These are phyloP conservation scores for Malaclemys terrapin DNA, from an alignment of 2,113 vertebrate species.

Conservation along the genomic window DNA sequence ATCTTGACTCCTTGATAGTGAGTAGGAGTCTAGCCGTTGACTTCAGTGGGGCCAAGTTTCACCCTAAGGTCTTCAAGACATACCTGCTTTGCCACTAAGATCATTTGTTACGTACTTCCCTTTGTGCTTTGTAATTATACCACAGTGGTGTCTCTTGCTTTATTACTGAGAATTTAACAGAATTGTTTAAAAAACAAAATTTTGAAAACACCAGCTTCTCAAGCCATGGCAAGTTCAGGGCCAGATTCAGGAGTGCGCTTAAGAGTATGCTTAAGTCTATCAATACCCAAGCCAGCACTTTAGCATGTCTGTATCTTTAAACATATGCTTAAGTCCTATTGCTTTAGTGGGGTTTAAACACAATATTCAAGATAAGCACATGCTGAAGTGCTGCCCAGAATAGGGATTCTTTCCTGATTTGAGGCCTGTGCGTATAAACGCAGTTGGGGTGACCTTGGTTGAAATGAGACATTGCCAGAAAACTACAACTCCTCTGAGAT, in stretches of 20 bases:
- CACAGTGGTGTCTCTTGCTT: background rate
- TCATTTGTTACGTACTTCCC: background rate
- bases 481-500: background rate
- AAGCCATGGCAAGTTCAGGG: background rate
- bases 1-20: background rate
- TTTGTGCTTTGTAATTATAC: background rate
- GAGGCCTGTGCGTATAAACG: background rate
- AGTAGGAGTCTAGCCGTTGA: too few relatives aligned
- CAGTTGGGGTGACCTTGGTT: background rate
- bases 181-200: background rate
- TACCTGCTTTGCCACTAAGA: background rate
- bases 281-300: too few relatives aligned
- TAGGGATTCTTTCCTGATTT: background rate
- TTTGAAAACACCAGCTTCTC: background rate
- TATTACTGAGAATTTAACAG: background rate
- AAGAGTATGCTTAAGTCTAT: background rate
- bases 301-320: too few relatives aligned
- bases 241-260: background rate
- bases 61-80: background rate
- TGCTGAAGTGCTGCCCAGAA: background rate
- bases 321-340: too few relatives aligned
- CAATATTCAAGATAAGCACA: too few relatives aligned
- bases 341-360: too few relatives aligned
- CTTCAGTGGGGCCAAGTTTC: background rate
- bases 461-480: background rate